phyloP scores from a whole-genome alignment of 2,113 vertebrate genomes.

The Pandion haliaetus region DNA sequence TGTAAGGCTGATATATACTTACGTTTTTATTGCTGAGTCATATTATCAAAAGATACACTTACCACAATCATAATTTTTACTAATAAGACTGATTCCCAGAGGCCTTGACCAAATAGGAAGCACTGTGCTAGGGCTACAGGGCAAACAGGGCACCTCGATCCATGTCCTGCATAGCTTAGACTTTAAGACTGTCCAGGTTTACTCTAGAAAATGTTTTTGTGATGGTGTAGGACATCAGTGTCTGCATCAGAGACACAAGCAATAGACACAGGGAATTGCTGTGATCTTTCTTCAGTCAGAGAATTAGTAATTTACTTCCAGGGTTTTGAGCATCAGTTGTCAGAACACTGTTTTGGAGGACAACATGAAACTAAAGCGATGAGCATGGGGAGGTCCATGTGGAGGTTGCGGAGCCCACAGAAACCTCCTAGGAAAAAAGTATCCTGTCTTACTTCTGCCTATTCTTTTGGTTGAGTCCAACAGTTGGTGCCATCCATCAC shows the following conservation, averaged over 20 bases:
- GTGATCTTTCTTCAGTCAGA: neutral
- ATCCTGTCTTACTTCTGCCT: neutral
- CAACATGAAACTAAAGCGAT: neutral
- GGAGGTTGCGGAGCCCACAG: neutral
- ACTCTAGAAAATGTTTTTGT: neutral
- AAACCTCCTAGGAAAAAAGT: neutral
- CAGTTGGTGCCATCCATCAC: neutral
- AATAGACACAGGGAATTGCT: neutral
- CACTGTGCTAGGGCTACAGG: neutral
- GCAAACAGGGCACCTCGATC: rapidly evolving
- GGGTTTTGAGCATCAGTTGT: neutral
- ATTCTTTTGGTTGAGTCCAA: neutral
- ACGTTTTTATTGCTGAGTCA: neutral
- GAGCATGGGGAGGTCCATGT: neutral
- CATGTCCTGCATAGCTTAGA: neutral
- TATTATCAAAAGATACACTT: neutral
- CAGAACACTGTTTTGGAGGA: neutral
- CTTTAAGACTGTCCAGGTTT: neutral
- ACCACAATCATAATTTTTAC: neutral
- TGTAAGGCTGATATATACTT: neutral
- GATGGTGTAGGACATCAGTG: neutral
- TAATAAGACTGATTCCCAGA: neutral
- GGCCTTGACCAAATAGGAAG: neutral
- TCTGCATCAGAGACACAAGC: neutral
- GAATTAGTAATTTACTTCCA: neutral